These are phyloP conservation scores for Caligus rogercresseyi DNA, from an alignment of 1,140 invertebrate genomes.

Conservation along the genomic window DNA sequence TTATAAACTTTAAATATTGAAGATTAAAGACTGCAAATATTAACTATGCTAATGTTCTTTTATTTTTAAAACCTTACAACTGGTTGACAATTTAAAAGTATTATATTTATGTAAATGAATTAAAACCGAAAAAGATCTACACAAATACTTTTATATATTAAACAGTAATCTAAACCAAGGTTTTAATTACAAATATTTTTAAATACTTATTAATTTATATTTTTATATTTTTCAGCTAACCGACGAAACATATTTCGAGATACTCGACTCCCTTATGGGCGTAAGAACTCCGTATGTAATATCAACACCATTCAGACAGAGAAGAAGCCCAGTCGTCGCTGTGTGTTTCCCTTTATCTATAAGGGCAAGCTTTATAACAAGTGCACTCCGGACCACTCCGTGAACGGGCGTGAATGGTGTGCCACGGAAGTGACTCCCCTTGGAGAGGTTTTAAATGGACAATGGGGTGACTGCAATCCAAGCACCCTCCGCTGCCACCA, in stretches of 20 bases:
- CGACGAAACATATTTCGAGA: background rate
- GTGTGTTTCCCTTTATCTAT: conserved; percentile 8
- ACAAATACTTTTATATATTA: too few relatives aligned
- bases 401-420: conserved; percentile 14
- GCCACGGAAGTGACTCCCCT: conserved; percentile 13
- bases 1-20: too few relatives aligned
- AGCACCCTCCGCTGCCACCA: background rate
- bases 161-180: too few relatives aligned
- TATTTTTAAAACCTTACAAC: too few relatives aligned
- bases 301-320: background rate
- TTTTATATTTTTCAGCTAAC: background rate
- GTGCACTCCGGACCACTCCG: conserved; percentile 10
- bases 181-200: too few relatives aligned
- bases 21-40: too few relatives aligned
- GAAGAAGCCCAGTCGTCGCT: background rate
- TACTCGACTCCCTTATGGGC: background rate
- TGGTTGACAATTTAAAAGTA: too few relatives aligned
- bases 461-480: conserved; percentile 13
- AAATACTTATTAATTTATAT: background rate
- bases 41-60: too few relatives aligned
- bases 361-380: conserved; percentile 2
- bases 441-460: background rate
- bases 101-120: too few relatives aligned
- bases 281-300: background rate
- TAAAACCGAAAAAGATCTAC: too few relatives aligned